A percentile compares a stretch with the other conserved stretches of the same genome.
Evolutionary conservation across 2,888 invertebrate genomes (phyloP).

Genomic region (Muschampia plurimacula): DNA sequence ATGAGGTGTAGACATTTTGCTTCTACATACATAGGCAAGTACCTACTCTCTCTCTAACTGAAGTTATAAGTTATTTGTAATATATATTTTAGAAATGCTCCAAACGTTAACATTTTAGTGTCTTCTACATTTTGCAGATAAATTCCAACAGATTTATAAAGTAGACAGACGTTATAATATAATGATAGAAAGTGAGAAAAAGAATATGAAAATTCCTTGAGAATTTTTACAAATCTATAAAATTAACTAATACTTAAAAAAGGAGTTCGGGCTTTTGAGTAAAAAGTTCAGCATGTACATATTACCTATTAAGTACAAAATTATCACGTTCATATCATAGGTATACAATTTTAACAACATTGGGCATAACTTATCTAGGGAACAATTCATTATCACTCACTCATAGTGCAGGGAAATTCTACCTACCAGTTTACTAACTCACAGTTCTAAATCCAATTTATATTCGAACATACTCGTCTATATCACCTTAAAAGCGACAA

Average conservation of each 20-base stretch:
- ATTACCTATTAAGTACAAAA: constrained; percentile 64
- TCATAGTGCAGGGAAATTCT: constrained; percentile 27
- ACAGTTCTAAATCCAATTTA: constrained; percentile 1
- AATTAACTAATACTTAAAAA: constrained; percentile 61
- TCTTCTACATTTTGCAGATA: constrained; percentile 23
- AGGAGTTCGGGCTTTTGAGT: constrained; percentile 64
- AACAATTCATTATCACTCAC: constrained; percentile 39
- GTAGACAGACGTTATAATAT: constrained; percentile 19
- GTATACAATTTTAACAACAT: constrained; percentile 44
- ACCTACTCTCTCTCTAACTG: constrained; percentile 16
- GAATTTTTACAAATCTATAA: constrained; percentile 59
- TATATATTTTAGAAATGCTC: constrained; percentile 9
- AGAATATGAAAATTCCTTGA: constrained; percentile 12
- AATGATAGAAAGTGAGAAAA: constrained; percentile 33
- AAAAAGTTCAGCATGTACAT: constrained; percentile 78
- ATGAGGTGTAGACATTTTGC: neutral
- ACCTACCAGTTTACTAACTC: constrained; percentile 14
- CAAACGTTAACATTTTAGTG: neutral
- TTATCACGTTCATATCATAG: constrained; percentile 51
- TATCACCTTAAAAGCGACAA: neutral
- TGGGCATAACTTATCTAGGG: constrained; percentile 40
- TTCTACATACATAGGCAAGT: neutral
- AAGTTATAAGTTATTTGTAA: constrained; percentile 14
- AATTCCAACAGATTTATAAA: constrained; percentile 38
- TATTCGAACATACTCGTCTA: neutral